phyloP scores from a whole-genome alignment of 2,888 invertebrate genomes.

The Eretmocerus hayati region DNA sequence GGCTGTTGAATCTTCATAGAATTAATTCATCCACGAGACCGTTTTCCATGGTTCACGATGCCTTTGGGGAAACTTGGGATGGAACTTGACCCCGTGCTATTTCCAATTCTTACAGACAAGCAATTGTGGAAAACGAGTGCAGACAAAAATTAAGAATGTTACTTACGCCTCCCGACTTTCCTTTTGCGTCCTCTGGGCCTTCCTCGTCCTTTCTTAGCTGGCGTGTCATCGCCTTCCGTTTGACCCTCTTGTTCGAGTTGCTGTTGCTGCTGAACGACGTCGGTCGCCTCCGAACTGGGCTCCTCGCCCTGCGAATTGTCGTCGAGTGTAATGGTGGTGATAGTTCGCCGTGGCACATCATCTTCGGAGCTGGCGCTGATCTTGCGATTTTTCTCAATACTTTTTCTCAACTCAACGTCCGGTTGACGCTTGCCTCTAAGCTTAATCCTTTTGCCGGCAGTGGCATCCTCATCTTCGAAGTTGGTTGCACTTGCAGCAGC shows the following conservation, averaged over 20 bases:
- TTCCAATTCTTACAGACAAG: too few relatives aligned
- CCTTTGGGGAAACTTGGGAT: too few relatives aligned
- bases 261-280: too few relatives aligned
- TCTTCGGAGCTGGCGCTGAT: conserved; percentile 38
- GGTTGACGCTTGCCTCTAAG: conserved; percentile 34
- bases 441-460: conserved; percentile 39
- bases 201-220: conserved; percentile 19
- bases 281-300: too few relatives aligned
- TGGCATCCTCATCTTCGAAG: conserved; percentile 36
- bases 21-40: too few relatives aligned
- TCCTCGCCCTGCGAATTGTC: conserved; percentile 11
- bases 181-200: conserved; percentile 25
- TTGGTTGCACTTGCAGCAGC: conserved; percentile 6
- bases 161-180: conserved; percentile 7
- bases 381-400: conserved; percentile 40
- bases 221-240: conserved; percentile 2
- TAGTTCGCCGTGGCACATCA: conserved; percentile 24
- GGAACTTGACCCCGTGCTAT: too few relatives aligned
- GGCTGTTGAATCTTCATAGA: too few relatives aligned
- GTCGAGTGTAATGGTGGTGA: not conserved
- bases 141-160: not conserved
- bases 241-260: conserved; percentile 11
- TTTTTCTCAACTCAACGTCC: conserved; percentile 37
- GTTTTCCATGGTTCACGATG: too few relatives aligned
- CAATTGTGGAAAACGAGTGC: too few relatives aligned